Conservation (phyloP, 2,888 invertebrate species). For the Oxycera nigricornis region DNA sequence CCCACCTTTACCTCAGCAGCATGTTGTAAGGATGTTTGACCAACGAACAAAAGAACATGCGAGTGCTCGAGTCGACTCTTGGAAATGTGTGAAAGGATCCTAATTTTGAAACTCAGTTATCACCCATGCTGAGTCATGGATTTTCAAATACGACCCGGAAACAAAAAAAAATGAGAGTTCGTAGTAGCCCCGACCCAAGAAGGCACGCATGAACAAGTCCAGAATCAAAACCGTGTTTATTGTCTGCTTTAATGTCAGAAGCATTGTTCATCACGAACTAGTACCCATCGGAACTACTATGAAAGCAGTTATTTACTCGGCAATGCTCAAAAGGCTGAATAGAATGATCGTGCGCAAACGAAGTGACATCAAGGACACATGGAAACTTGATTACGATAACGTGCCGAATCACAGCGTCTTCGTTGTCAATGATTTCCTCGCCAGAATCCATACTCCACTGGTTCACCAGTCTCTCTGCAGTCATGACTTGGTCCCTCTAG, state of each 20-base stretch:
- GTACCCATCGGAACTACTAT: neutral
- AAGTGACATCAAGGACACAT: too few relatives aligned
- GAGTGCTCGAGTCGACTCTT: too few relatives aligned
- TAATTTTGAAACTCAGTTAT: neutral
- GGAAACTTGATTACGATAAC: neutral
- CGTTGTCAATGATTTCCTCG: neutral
- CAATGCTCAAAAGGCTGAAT: neutral
- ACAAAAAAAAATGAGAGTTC: neutral
- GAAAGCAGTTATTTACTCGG: neutral
- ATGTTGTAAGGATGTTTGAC: too few relatives aligned
- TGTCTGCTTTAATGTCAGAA: neutral
- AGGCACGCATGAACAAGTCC: neutral
- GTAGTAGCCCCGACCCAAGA: neutral
- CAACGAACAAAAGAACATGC: too few relatives aligned
- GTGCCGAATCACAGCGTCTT: neutral
- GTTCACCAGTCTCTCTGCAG: neutral
- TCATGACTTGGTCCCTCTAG: neutral
- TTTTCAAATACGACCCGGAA: too few relatives aligned
- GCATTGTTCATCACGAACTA: neutral
- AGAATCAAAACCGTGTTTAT: neutral
- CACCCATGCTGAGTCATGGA: too few relatives aligned
- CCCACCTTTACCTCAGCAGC: too few relatives aligned
- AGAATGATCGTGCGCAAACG: neutral
- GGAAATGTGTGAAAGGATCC: neutral
- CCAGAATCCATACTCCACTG: neutral